Conservation (phyloP, 1,140 invertebrate species). For the Drosophila virilis region DNA sequence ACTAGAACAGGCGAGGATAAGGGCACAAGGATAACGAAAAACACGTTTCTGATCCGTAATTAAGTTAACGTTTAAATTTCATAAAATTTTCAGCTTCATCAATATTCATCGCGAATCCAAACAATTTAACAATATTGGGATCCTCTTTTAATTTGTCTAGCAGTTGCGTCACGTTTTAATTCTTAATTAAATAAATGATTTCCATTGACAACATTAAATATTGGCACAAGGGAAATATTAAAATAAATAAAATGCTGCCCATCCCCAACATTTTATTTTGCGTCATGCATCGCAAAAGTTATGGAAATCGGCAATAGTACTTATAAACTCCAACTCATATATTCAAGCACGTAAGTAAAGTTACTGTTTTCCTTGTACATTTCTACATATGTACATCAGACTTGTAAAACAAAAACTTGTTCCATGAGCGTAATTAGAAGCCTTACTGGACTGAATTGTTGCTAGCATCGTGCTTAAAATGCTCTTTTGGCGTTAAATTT, state of each 20-base stretch:
- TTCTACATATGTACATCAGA: slow-evolving; percentile 4
- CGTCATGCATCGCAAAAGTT: slow-evolving; percentile 41
- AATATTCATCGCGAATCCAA: background rate
- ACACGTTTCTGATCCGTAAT: slow-evolving; percentile 53
- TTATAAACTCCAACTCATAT: background rate
- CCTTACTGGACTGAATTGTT: slow-evolving; percentile 52
- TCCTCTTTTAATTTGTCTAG: background rate
- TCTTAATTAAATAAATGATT: slow-evolving; percentile 78
- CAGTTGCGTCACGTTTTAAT: slow-evolving; percentile 62
- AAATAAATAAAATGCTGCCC: slow-evolving; percentile 55
- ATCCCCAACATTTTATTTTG: slow-evolving; percentile 42
- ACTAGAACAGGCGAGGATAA: slow-evolving; percentile 38
- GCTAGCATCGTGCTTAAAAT: slow-evolving; percentile 66
- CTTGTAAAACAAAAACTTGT: slow-evolving; percentile 51
- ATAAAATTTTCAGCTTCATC: slow-evolving; percentile 24
- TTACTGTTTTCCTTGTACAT: no score
- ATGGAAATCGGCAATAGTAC: background rate
- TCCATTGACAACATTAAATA: slow-evolving; percentile 44
- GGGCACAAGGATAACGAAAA: background rate
- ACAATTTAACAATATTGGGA: slow-evolving; percentile 10
- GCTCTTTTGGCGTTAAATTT: slow-evolving; percentile 76
- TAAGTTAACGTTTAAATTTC: slow-evolving; percentile 58
- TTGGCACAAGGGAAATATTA: slow-evolving; percentile 44
- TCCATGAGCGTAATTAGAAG: slow-evolving; percentile 71
- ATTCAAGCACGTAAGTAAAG: background rate